These are phyloP conservation scores for Actenoides lindsayi DNA, from an alignment of 2,113 vertebrate species.

Conservation along the genomic window DNA sequence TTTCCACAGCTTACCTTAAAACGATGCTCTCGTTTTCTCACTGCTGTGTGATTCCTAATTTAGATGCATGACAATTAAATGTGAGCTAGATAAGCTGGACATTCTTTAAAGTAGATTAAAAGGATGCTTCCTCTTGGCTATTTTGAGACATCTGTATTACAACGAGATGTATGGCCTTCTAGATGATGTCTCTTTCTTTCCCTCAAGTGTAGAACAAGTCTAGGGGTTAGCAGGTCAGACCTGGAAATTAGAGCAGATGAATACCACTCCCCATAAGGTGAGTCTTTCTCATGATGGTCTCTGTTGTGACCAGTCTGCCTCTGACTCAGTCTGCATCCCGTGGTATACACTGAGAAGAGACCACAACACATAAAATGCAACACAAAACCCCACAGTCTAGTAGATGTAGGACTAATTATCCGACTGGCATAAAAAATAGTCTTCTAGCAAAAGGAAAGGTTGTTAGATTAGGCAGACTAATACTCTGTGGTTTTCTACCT, in stretches of 20 bases:
- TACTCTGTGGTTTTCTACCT: background rate
- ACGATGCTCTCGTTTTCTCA: background rate
- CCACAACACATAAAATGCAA: background rate
- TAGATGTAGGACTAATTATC: background rate
- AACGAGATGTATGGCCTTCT: background rate
- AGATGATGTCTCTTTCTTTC: background rate
- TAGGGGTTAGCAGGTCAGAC: background rate
- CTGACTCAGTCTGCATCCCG: accelerated
- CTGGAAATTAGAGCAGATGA: background rate
- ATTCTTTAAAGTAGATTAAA: background rate
- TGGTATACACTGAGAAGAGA: background rate
- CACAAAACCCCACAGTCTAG: background rate
- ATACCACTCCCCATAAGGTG: background rate
- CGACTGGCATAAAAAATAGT: background rate
- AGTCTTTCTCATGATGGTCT: background rate
- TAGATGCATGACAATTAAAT: background rate
- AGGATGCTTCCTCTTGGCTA: background rate
- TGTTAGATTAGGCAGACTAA: background rate
- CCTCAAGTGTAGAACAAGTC: background rate
- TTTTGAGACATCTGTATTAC: background rate
- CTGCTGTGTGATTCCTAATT: background rate
- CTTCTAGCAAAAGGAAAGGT: background rate
- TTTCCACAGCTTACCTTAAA: background rate
- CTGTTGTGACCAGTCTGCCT: background rate
- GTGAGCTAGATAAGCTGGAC: background rate